phyloP scores from a whole-genome alignment of 2,888 invertebrate species.

The Herminia tarsipennalis region DNA sequence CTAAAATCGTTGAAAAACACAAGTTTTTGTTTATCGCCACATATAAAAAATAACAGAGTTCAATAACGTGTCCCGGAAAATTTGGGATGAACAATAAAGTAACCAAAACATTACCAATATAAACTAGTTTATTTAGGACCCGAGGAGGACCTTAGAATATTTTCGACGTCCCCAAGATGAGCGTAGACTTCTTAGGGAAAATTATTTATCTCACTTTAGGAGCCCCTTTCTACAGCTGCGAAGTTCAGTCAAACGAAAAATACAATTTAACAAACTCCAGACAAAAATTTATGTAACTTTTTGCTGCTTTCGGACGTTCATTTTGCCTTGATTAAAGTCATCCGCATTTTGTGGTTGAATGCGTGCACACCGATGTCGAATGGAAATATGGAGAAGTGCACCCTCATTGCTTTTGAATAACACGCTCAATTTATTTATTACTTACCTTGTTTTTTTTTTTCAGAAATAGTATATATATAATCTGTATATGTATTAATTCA shows the following conservation, averaged over 20 bases:
- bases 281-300: slow-evolving; percentile 53
- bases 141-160: slow-evolving; percentile 14
- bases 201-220: slow-evolving; percentile 44
- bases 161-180: slow-evolving; percentile 40
- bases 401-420: slow-evolving; percentile 8
- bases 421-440: slow-evolving; percentile 2
- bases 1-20: no score
- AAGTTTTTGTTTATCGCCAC: background rate
- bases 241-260: slow-evolving; percentile 57
- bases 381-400: slow-evolving; percentile 10
- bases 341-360: slow-evolving; percentile 29
- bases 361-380: slow-evolving; percentile 3
- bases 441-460: background rate
- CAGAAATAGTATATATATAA: no score
- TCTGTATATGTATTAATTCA: no score
- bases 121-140: slow-evolving; percentile 16
- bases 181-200: slow-evolving; percentile 45
- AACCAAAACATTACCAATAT: slow-evolving; percentile 6
- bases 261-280: slow-evolving; percentile 58
- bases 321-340: slow-evolving; percentile 54
- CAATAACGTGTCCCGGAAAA: slow-evolving; percentile 3
- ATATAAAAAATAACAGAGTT: slow-evolving; percentile 5
- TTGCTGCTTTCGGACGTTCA: slow-evolving; percentile 47
- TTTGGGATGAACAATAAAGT: slow-evolving; percentile 1
- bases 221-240: slow-evolving; percentile 38